These are phyloP conservation scores for Oxytorus armatus DNA, from an alignment of 2,888 invertebrate species.

Conservation along the genomic window DNA sequence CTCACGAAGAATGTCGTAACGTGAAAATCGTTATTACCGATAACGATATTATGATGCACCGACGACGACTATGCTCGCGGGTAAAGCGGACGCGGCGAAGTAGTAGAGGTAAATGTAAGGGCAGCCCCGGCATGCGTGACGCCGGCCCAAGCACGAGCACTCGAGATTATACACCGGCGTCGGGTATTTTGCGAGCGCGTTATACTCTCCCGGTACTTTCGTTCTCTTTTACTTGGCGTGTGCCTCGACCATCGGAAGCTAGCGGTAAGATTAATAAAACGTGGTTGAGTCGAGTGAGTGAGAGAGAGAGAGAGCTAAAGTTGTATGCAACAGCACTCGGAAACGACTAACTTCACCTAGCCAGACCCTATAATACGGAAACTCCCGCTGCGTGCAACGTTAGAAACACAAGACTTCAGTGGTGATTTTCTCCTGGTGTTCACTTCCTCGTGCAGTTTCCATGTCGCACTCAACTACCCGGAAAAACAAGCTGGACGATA, in stretches of 20 bases:
- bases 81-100: conserved; percentile 18
- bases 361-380: conserved; percentile 20
- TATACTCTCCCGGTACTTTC: conserved; percentile 38
- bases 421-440: conserved; percentile 46
- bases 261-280: conserved; percentile 67
- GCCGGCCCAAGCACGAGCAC: conserved; percentile 35
- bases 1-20: not conserved
- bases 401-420: conserved; percentile 15
- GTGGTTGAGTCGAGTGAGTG: conserved; percentile 31
- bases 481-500: conserved; percentile 31
- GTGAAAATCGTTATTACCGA: not conserved
- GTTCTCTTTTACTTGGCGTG: conserved; percentile 48
- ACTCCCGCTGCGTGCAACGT: conserved; percentile 38
- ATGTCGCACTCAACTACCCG: conserved; percentile 32
- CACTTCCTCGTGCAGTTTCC: conserved; percentile 49
- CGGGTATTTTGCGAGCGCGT: conserved; percentile 55
- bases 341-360: conserved; percentile 47
- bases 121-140: conserved; percentile 58
- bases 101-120: conserved; percentile 45
- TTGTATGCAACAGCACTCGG: conserved; percentile 53
- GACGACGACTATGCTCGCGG: not conserved
- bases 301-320: conserved; percentile 45
- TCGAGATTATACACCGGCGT: conserved; percentile 48
- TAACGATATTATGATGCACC: not conserved
- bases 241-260: conserved; percentile 59